phyloP scores from a whole-genome alignment of 2,888 invertebrate genomes.

The Tenthredo amoena region DNA sequence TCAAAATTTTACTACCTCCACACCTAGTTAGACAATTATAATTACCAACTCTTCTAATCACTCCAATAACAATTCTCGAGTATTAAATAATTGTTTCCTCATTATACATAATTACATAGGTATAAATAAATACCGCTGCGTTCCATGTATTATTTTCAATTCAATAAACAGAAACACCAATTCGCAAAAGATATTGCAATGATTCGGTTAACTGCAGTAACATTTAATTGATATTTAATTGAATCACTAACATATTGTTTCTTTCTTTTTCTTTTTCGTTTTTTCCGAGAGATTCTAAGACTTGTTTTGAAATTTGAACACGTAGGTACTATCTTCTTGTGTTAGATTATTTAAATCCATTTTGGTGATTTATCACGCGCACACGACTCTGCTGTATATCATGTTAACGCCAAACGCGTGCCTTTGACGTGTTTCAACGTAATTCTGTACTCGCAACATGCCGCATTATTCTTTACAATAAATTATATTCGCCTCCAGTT shows the following conservation, averaged over 20 bases:
- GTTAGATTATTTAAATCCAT: neutral
- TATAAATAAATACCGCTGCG: neutral
- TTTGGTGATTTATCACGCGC: neutral
- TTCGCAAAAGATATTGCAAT: neutral
- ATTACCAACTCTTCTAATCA: neutral
- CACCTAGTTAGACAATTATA: neutral
- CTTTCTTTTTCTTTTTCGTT: neutral
- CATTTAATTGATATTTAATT: neutral
- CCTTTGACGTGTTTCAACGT: neutral
- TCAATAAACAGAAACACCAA: neutral
- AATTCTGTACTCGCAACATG: constrained; percentile 6
- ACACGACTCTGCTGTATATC: constrained; percentile 32
- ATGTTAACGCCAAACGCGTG: constrained; percentile 13
- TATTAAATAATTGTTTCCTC: constrained; percentile 34
- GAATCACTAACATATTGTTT: neutral
- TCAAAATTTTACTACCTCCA: constrained; percentile 1
- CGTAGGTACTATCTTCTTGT: neutral
- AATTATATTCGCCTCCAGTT: constrained; percentile 20
- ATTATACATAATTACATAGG: neutral
- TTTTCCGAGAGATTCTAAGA: neutral
- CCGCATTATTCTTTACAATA: constrained; percentile 38
- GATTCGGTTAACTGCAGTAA: too few relatives aligned
- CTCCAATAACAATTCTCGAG: neutral
- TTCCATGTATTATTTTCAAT: neutral
- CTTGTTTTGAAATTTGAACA: neutral